Evolutionary conservation across 2,113 vertebrate genomes (phyloP), one percentile per base, ranked within the genome.

Genomic region (Arenaria interpres): DNA sequence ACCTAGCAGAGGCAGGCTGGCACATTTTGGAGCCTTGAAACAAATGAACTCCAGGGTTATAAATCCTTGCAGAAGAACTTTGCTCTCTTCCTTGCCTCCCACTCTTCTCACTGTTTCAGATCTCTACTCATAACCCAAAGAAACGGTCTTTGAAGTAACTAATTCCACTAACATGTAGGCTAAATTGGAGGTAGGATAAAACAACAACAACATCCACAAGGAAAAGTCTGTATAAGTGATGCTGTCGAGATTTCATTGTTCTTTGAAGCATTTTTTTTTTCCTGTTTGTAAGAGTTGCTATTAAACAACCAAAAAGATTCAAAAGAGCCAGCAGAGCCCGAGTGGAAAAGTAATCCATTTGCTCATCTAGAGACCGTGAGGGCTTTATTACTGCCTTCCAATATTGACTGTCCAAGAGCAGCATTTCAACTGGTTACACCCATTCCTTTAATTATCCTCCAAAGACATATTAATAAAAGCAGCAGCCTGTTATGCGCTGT

Each of bases 341-440:
- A 90, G 35, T 68, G 33, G 76, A 92, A 93, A 94, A 96, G 48
- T 50, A 85, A 92, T 89, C 79, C 14, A 57, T 39, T 71, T 84
- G 37, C 45, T 95, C 53, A 53, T 73, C 25, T 50, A 87, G 41
- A 84, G 43, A 69, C 2, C 6, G 37, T 22, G 59, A 84, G 32
- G 54, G 56, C 56, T 93, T 71, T 77, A 64, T 68, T 75, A 30
- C n/a, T 85, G 73, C 37, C 62, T 93, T 92, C 75, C 77, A 67
- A 39, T 77, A 76, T 1, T 63, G 71, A 59, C 74, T 56, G 37
- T 73, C 81, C 87, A 88, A 91, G 77, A 82, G 71, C 32, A 69
- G 41, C 24, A 89, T 82, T 95, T 92, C 91, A 82, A 32, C 67
- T 59, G 79, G 91, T 74, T 88, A 87, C 84, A 91, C 86, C 78